Conservation (phyloP, 2,113 vertebrate species). For the Candoia aspera region DNA sequence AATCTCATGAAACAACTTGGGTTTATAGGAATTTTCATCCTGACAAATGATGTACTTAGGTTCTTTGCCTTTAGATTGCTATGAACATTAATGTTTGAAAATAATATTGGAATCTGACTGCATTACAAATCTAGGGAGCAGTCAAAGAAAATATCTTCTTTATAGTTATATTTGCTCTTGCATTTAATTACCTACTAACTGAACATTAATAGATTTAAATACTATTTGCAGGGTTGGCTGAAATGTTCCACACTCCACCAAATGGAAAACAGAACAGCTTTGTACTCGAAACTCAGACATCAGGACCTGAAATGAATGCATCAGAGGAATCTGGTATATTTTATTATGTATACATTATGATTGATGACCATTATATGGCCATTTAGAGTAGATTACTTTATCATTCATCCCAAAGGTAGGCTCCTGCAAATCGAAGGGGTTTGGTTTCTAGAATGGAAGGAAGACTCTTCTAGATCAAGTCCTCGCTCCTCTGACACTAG, state of each 20-base stretch:
- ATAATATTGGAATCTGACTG: background rate
- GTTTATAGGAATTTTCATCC: background rate
- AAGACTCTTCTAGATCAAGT: background rate
- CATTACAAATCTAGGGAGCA: conserved; percentile 1
- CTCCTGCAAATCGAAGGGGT: background rate
- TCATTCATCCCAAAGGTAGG: background rate
- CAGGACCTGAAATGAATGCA: conserved; percentile 66
- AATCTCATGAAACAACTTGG: background rate
- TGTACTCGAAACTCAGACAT: conserved; percentile 43
- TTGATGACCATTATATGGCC: background rate
- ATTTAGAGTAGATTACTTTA: background rate
- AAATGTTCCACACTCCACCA: conserved; percentile 83
- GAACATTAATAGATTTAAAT: conserved; percentile 8
- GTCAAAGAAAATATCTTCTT: conserved; percentile 2
- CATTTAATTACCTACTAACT: background rate
- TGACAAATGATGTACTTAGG: background rate
- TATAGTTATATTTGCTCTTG: background rate
- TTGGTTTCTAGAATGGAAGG: background rate
- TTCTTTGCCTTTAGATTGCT: background rate
- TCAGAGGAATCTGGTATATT: conserved; percentile 82
- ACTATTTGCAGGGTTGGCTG: conserved; percentile 74
- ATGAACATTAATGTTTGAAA: background rate
- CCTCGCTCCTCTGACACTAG: background rate
- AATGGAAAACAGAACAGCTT: conserved; percentile 44
- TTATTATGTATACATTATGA: background rate